These are phyloP conservation scores for Carcinoscorpius rotundicauda DNA, from an alignment of 1,140 invertebrate species.

Conservation along the genomic window DNA sequence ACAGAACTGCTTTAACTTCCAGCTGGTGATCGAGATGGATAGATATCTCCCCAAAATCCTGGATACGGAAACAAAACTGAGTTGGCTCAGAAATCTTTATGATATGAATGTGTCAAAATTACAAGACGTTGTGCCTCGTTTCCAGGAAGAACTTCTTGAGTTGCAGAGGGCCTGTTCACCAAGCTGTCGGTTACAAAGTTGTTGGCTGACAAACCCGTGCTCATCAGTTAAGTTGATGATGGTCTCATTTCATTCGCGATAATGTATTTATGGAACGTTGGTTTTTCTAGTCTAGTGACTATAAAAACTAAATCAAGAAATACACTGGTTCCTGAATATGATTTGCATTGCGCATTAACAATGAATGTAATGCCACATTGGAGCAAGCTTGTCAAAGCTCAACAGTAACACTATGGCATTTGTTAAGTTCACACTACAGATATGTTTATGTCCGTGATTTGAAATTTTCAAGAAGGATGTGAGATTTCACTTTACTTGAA, in stretches of 20 bases:
- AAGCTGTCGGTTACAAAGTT: conserved; percentile 4
- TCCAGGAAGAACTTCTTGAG: conserved; percentile 7
- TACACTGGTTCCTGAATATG: too few relatives aligned
- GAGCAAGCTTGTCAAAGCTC: too few relatives aligned
- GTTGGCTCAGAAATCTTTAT: conserved; percentile 8
- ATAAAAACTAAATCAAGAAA: too few relatives aligned
- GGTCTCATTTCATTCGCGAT: conserved; percentile 5
- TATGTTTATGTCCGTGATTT: too few relatives aligned
- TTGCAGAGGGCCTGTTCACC: conserved; percentile 6
- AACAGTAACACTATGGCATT: too few relatives aligned
- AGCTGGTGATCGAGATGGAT: conserved; percentile 6
- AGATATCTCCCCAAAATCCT: conserved; percentile 4
- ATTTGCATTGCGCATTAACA: too few relatives aligned
- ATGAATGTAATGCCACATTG: too few relatives aligned
- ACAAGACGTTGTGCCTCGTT: conserved; percentile 4
- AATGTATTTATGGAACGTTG: conserved; percentile 5
- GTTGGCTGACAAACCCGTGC: conserved; percentile 7
- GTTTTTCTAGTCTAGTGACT: conserved; percentile 29
- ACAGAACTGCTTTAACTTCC: conserved; percentile 4
- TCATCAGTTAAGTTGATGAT: conserved; percentile 1
- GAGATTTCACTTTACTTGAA: too few relatives aligned
- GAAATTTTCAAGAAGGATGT: too few relatives aligned
- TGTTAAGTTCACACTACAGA: too few relatives aligned
- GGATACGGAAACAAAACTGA: not conserved
- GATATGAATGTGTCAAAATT: conserved; percentile 3